Evolutionary conservation across 2,888 invertebrate genomes (phyloP).

Genomic region (Aspidapion aeneum): DNA sequence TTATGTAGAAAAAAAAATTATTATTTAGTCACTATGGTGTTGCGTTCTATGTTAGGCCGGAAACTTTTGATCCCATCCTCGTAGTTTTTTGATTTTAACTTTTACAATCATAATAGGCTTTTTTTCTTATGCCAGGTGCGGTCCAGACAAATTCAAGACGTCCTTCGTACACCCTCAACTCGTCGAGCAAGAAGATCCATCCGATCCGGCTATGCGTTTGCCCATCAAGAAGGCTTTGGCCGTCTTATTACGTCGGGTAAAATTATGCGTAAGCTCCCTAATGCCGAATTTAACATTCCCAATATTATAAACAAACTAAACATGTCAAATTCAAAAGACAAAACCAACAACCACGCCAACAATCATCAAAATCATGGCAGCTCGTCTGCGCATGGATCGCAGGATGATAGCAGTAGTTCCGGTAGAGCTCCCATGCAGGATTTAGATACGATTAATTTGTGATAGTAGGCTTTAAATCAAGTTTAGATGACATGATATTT

Average conservation of each 20-base stretch:
- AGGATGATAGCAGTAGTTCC: slow-evolving; percentile 29
- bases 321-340: slow-evolving; percentile 34
- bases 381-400: slow-evolving; percentile 41
- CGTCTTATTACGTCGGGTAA: slow-evolving; percentile 95
- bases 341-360: slow-evolving; percentile 32
- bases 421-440: slow-evolving; percentile 67
- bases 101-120: no score
- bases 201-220: slow-evolving; percentile 97
- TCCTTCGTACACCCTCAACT: slow-evolving; percentile 81
- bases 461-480: slow-evolving; percentile 24
- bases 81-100: no score
- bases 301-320: slow-evolving; percentile 50
- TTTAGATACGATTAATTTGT: slow-evolving; percentile 70
- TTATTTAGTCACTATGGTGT: no score
- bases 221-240: slow-evolving; percentile 97
- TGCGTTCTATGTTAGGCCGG: no score
- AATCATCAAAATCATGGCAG: slow-evolving; percentile 20
- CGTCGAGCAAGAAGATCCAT: slow-evolving; percentile 87
- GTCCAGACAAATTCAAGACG: slow-evolving; percentile 70
- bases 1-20: no score
- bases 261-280: slow-evolving; percentile 86
- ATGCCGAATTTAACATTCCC: slow-evolving; percentile 72
- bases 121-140: slow-evolving; percentile 48
- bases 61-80: no score
- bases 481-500: slow-evolving; percentile 24